Evolutionary conservation across 2,797 vertebrate genomes (phyloP).

Genomic region (Pangasius larnaudii): DNA sequence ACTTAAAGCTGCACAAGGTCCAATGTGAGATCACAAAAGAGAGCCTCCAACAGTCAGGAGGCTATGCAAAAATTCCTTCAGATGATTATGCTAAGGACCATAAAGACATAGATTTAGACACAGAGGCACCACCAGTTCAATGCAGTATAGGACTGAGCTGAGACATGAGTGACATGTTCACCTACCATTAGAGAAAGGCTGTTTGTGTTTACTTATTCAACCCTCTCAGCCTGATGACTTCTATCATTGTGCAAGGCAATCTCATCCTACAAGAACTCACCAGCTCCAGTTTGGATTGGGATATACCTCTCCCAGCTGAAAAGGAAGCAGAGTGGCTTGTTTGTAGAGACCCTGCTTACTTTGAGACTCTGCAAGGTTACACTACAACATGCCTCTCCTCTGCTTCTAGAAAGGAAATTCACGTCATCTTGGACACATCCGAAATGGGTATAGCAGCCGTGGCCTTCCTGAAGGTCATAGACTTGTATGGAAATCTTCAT

Average conservation of each 20-base stretch:
- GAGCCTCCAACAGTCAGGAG: background rate
- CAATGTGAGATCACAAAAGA: background rate
- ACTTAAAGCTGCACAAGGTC: background rate
- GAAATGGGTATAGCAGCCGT: background rate
- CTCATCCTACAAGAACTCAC: constrained; percentile 16
- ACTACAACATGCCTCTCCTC: background rate
- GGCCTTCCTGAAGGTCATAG: background rate
- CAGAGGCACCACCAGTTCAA: background rate
- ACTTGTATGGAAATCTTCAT: background rate
- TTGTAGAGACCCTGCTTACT: background rate
- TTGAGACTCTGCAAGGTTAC: background rate
- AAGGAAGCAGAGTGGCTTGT: background rate
- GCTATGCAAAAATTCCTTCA: background rate
- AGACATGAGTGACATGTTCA: background rate
- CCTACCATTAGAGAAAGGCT: background rate
- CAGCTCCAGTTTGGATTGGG: background rate
- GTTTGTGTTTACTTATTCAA: background rate
- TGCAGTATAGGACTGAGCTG: background rate
- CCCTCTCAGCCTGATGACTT: background rate
- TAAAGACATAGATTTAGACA: background rate
- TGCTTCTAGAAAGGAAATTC: constrained; percentile 4
- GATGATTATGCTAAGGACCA: constrained; percentile 8
- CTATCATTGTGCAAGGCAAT: constrained; percentile 28
- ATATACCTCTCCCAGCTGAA: background rate
- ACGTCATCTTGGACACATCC: background rate